A percentile compares a stretch with the other conserved stretches of the same genome.
Evolutionary conservation across 2,797 vertebrate genomes (phyloP).

Genomic region (Sternotherus odoratus): DNA sequence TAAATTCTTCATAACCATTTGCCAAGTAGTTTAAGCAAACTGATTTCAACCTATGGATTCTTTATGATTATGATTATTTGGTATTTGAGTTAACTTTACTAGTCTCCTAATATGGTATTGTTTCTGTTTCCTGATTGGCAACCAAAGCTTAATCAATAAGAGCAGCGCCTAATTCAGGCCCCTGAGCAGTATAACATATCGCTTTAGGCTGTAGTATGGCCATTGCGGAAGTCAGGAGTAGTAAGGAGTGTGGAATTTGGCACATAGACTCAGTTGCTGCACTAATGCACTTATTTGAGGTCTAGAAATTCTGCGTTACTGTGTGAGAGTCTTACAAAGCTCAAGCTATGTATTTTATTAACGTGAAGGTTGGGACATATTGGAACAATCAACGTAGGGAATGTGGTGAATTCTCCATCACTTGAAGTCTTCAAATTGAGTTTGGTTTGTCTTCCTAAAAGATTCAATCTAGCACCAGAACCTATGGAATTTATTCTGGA

Average conservation of each 20-base stretch:
- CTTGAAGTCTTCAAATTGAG: not conserved
- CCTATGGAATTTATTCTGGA: not conserved
- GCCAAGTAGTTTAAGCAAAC: not conserved
- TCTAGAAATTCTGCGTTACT: not conserved
- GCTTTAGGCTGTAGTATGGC: not conserved
- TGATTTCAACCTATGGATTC: not conserved
- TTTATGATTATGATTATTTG: too few species aligned
- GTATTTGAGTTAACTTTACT: too few species aligned
- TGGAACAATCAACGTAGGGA: not conserved
- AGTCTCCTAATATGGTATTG: not conserved
- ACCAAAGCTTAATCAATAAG: not conserved
- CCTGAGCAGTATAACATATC: not conserved
- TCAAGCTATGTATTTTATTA: not conserved
- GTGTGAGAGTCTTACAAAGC: not conserved
- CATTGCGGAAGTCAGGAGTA: not conserved
- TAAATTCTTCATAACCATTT: not conserved
- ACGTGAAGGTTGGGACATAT: not conserved
- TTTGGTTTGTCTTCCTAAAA: too few species aligned
- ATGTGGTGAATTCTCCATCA: not conserved
- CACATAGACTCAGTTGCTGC: rapidly evolving
- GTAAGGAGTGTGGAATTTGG: not conserved
- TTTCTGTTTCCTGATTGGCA: not conserved
- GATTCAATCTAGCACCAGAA: not conserved
- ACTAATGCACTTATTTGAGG: not conserved
- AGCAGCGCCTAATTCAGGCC: not conserved